phyloP scores from a whole-genome alignment of 2,888 invertebrate genomes.

The Ametastegia equiseti region DNA sequence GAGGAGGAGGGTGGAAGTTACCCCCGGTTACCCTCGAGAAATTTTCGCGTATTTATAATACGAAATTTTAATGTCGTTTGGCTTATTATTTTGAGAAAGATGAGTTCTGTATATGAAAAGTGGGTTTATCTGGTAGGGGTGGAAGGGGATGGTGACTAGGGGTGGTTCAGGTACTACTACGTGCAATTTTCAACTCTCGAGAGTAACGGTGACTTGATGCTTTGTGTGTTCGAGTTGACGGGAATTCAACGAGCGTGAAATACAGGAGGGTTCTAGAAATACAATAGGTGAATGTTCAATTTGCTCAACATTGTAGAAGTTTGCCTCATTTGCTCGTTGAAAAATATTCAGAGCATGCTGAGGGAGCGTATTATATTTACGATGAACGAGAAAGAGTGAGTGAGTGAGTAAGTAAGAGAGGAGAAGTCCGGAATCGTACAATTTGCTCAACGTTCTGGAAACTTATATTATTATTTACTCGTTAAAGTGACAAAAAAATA shows the following conservation, averaged over 20 bases:
- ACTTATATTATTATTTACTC: not conserved
- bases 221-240: constrained; percentile 37
- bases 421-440: not conserved
- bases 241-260: constrained; percentile 34
- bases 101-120: too few relatives aligned
- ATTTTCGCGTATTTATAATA: too few relatives aligned
- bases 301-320: constrained; percentile 37
- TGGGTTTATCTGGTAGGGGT: too few relatives aligned
- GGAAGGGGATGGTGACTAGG: too few relatives aligned
- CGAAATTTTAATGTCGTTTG: too few relatives aligned
- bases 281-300: constrained; percentile 42
- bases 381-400: not conserved
- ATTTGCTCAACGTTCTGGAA: not conserved
- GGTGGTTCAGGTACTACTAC: not conserved
- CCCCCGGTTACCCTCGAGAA: too few relatives aligned
- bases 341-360: constrained; percentile 36
- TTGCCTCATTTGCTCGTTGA: constrained; percentile 35
- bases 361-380: not conserved
- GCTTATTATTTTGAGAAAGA: too few relatives aligned
- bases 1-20: too few relatives aligned
- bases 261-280: constrained; percentile 29
- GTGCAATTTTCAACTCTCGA: constrained; percentile 18
- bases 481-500: not conserved
- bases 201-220: constrained; percentile 20
- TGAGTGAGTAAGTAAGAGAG: not conserved